Percentiles rank a stretch among this genome's conserved stretches.
These are phyloP conservation scores for Cephus spinipes DNA, from an alignment of 2,888 invertebrate genomes.

Conservation along the genomic window DNA sequence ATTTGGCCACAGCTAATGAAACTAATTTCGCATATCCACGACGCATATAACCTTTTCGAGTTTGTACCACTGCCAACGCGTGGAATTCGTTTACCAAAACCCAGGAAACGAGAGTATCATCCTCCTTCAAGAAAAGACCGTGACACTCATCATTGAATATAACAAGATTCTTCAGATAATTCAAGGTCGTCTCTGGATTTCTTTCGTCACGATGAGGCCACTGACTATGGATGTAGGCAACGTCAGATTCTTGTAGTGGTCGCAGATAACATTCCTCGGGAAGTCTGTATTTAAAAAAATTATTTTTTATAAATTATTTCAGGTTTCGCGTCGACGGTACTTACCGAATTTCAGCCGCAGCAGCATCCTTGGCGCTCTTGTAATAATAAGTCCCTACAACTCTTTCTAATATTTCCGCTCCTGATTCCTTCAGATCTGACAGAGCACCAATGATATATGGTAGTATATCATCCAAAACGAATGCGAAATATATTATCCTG, in stretches of 20 bases:
- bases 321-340: background rate
- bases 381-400: slow-evolving; percentile 22
- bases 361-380: slow-evolving; percentile 32
- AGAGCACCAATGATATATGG: slow-evolving; percentile 34
- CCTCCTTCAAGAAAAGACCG: slow-evolving; percentile 60
- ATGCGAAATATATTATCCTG: slow-evolving; percentile 37
- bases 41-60: slow-evolving; percentile 52
- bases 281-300: slow-evolving; percentile 38
- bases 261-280: slow-evolving; percentile 57
- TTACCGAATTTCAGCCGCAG: slow-evolving; percentile 21
- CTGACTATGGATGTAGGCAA: slow-evolving; percentile 48
- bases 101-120: slow-evolving; percentile 61
- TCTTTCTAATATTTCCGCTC: too few species aligned
- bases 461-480: slow-evolving; percentile 40
- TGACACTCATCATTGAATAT: slow-evolving; percentile 54
- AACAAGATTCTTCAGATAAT: slow-evolving; percentile 50
- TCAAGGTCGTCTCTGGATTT: slow-evolving; percentile 39
- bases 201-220: slow-evolving; percentile 58
- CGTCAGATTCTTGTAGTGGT: slow-evolving; percentile 47
- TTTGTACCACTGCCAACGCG: slow-evolving; percentile 59
- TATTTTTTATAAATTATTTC: background rate
- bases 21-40: slow-evolving; percentile 62
- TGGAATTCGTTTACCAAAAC: slow-evolving; percentile 56
- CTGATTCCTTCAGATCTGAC: slow-evolving; percentile 16
- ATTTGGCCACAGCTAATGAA: slow-evolving; percentile 52